A percentile compares a stretch with the other conserved stretches of the same genome.
phyloP scores from a whole-genome alignment of 2,888 invertebrate genomes.

The Ormyrus pomaceus region DNA sequence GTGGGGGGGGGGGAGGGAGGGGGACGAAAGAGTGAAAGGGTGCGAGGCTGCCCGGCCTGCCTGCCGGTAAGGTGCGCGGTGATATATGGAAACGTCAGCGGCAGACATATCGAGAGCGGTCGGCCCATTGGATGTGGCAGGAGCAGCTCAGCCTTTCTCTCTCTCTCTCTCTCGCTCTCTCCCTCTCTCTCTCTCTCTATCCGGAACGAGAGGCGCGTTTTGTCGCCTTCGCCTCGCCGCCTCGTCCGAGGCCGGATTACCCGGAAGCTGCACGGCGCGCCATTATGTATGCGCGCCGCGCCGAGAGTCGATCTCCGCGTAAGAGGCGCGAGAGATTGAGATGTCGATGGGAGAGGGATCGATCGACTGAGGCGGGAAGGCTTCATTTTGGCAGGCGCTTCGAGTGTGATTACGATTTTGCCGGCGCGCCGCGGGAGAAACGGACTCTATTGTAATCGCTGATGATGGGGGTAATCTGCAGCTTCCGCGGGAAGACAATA shows the following conservation, averaged over 20 bases:
- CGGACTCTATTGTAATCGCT: no score
- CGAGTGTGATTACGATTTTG: no score
- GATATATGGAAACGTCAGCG: constrained; percentile 73
- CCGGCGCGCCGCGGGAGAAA: no score
- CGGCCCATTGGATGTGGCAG: constrained; percentile 56
- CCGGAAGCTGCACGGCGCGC: constrained; percentile 34
- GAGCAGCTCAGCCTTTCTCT: constrained; percentile 54
- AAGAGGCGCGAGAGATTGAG: no score
- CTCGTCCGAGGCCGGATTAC: constrained; percentile 47
- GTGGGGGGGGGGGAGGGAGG: constrained; percentile 28
- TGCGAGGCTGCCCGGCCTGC: constrained; percentile 39
- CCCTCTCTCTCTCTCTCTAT: constrained; percentile 27
- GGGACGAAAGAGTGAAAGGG: constrained; percentile 57
- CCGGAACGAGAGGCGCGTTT: constrained; percentile 61
- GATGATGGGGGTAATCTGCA: no score
- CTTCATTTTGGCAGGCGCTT: no score
- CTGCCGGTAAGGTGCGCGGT: constrained; percentile 10
- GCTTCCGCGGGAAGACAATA: no score
- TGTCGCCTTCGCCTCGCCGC: constrained; percentile 68
- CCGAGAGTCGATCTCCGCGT: neutral
- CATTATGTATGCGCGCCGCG: constrained; percentile 25
- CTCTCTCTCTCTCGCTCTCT: constrained; percentile 50
- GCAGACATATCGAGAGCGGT: constrained; percentile 71
- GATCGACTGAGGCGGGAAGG: no score
- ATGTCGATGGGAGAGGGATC: no score